Evolutionary conservation across 2,888 invertebrate genomes (phyloP), one percentile per base, ranked within the genome.

Genomic region (Agrotis ipsilon): DNA sequence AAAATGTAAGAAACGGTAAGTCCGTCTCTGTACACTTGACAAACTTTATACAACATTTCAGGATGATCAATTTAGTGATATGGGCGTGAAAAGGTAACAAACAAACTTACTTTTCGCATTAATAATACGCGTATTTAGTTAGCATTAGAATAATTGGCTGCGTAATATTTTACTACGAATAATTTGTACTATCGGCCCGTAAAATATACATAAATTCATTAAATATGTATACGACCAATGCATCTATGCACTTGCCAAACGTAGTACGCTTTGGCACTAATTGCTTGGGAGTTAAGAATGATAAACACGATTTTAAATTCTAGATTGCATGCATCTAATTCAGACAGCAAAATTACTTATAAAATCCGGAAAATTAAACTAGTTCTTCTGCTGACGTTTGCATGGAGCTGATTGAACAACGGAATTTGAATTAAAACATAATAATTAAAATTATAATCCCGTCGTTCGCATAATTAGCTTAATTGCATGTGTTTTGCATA

Each of bases 401-500:
- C 27, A 57, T 9, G 13, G 3, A 61, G 13, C 19, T 32, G 43
- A 13, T 14, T 24, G 3, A 27, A 6, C 6, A 32, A 7, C 11
- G 24, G 18, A 16, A 24, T 58, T 24, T 46, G 21, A 16, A 55
- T 43, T 64, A 46, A 66, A 68, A 64, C 27, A 45, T 32, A 66
- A 45, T 62, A 14, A 39, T 61, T 55, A n/a, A n/a, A n/a, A n/a
- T n/a, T 4, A 16, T 70, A 39, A 11, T 62, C 64, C 58, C 62
- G 70, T 60, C 46, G 18, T 58, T 54, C 21, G 61, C 45, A 49
- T 63, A 68, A 72, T 76, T 60, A 70, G 61, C 48, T 45, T 64
- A 61, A 72, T 82, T 82, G 68, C 68, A 67, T 74, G 63, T 71
- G 77, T 74, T 77, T 85, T 68, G 70, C 65, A 72, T 52, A 45